These are phyloP conservation scores for Sicus ferrugineus DNA, from an alignment of 2,888 invertebrate species.

Conservation along the genomic window DNA sequence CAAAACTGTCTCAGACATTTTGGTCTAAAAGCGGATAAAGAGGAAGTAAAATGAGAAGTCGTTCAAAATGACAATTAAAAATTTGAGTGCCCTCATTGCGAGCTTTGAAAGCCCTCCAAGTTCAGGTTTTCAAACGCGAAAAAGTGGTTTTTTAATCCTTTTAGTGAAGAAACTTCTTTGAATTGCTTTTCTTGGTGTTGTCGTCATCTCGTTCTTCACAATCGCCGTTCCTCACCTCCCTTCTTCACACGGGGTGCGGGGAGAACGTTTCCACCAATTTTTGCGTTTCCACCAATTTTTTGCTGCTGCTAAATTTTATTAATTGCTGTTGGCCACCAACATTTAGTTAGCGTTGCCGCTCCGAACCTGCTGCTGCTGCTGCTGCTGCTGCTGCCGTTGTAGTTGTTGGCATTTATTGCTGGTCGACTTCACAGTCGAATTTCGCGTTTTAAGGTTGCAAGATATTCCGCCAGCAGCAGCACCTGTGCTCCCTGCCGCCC, in stretches of 20 bases:
- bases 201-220: neutral
- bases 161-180: too few relatives aligned
- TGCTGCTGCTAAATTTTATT: neutral
- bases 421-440: neutral
- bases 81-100: too few relatives aligned
- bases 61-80: too few relatives aligned
- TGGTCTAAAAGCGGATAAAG: too few relatives aligned
- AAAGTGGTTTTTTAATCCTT: too few relatives aligned
- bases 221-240: neutral
- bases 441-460: too few relatives aligned
- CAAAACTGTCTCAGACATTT: too few relatives aligned
- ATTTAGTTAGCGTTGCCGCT: neutral
- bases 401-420: neutral
- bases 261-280: neutral
- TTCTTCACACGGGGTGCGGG: neutral
- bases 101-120: too few relatives aligned
- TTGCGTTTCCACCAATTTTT: neutral
- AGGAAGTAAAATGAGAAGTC: too few relatives aligned
- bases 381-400: slow-evolving; percentile 10
- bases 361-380: neutral
- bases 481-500: neutral
- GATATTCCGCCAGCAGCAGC: neutral
- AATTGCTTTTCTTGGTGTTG: neutral
- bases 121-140: too few relatives aligned
- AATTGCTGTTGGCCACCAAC: neutral